Percentiles rank a stretch among this genome's conserved stretches.
phyloP scores from a whole-genome alignment of 1,140 invertebrate species.

The Papilio polytes region DNA sequence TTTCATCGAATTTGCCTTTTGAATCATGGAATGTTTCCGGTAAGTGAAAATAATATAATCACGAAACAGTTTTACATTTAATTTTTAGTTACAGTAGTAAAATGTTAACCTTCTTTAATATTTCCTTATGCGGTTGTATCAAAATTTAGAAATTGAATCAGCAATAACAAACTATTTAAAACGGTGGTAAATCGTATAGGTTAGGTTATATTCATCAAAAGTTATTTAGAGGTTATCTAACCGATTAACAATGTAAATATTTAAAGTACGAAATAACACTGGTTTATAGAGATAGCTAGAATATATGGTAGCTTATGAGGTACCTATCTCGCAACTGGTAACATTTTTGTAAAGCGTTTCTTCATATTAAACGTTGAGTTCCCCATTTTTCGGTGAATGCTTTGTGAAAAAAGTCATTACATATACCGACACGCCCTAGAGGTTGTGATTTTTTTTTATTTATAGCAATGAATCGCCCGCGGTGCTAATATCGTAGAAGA shows the following conservation, averaged over 20 bases:
- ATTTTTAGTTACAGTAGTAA: background rate
- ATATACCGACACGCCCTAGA: constrained; percentile 60
- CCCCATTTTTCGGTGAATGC: constrained; percentile 1
- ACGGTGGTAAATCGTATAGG: background rate
- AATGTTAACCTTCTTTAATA: background rate
- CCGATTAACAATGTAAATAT: background rate
- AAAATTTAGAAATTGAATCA: background rate
- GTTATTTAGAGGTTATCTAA: constrained; percentile 5
- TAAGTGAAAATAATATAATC: background rate
- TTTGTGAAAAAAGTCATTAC: constrained; percentile 60
- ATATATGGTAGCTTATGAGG: background rate
- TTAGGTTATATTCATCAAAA: background rate
- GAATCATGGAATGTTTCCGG: background rate
- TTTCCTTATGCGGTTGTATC: background rate
- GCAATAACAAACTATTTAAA: background rate
- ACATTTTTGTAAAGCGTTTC: background rate
- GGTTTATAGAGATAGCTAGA: background rate
- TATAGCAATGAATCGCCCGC: constrained; percentile 66
- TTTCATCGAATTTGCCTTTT: constrained; percentile 36
- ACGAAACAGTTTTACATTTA: background rate
- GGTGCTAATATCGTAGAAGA: constrained; percentile 76
- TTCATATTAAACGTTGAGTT: constrained; percentile 1
- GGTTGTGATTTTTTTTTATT: constrained; percentile 78
- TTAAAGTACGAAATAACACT: background rate
- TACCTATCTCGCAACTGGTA: background rate